phyloP scores from a whole-genome alignment of 2,113 vertebrate genomes.

The Amazona guildingii region DNA sequence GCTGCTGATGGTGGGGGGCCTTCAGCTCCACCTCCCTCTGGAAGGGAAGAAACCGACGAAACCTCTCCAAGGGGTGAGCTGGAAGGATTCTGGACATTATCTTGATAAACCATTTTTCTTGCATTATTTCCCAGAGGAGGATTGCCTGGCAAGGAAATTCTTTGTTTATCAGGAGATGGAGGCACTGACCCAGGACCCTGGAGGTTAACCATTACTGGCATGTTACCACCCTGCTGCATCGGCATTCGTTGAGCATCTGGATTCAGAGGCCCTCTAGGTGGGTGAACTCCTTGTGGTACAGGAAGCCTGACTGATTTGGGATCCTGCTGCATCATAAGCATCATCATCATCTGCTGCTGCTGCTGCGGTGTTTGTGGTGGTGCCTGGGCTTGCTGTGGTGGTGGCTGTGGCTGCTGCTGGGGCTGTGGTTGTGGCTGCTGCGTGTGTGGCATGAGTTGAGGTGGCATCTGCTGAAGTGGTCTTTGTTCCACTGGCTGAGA shows the following conservation, averaged over 20 bases:
- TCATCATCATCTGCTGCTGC: constrained; percentile 94
- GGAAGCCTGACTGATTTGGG: constrained; percentile 85
- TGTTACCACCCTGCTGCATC: constrained; percentile 82
- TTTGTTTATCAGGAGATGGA: constrained; percentile 92
- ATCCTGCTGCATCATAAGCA: constrained; percentile 96
- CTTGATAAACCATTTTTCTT: constrained; percentile 90
- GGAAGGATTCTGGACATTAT: constrained; percentile 84
- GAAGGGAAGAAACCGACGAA: constrained; percentile 61
- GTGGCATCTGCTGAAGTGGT: constrained; percentile 89
- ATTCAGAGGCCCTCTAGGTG: constrained; percentile 82
- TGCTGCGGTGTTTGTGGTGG: constrained; percentile 80
- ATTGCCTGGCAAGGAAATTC: constrained; percentile 87
- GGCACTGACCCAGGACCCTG: constrained; percentile 88
- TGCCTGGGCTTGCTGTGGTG: constrained; percentile 72
- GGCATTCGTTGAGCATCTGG: constrained; percentile 89
- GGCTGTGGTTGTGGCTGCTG: constrained; percentile 78
- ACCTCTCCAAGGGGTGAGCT: constrained; percentile 83
- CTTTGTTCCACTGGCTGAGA: constrained; percentile 91
- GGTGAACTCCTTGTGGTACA: constrained; percentile 84
- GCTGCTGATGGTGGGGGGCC: constrained; percentile 67
- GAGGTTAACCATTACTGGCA: constrained; percentile 93
- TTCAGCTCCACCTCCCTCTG: constrained; percentile 75
- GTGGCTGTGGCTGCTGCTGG: constrained; percentile 76
- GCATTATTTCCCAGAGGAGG: constrained; percentile 80
- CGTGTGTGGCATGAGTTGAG: constrained; percentile 88